Base-by-base conservation (phyloP, 2,113 vertebrate genomes). In the Anarhynchus alexandrinus region DNA sequence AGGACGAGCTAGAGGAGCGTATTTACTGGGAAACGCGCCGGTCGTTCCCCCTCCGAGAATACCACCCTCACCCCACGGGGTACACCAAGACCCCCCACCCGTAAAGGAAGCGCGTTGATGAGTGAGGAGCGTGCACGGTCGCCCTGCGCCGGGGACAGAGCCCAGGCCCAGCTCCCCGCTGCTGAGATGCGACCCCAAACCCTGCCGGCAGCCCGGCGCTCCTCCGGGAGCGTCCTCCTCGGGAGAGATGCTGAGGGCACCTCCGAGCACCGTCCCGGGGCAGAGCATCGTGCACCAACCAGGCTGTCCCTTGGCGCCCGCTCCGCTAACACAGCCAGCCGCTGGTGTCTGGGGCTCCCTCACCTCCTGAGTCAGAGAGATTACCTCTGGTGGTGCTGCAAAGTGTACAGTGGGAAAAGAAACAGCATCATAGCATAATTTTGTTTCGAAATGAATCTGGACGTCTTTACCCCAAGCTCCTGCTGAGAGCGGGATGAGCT, bases 191-290 rank as follows among this genome's bases (percentile, higher is more conserved):
- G 59, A 93, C 88, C 95, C 86, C 59, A 86, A 94, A 92, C 88
- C 90, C 21, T 34, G 91, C 40, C 92, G 91, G 95, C 93, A 93
- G 95, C 87, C 86, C 55, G 89, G 96, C 88, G 69, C 89, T 96
- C 81, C 43, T 2, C 4, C 0, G 1, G 87, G 66, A 92, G 25
- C 47, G 10, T 49, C 79, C 43, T 57, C 70, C 36, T 12, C 4
- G 40, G 88, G 57, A 21, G 12, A 1, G 74, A 29, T 13, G 36
- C 5, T 49, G 1, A 1, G 6, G 20, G 84, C 51, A 20, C 59
- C 23, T 18, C 79, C 11, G 10, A 52, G 73, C 87, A 8, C 30
- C 15, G 55, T 66, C 91, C 86, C 82, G 11, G 5, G 81, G 76
- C 89, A 76, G 69, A 73, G 72, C 80, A 51, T 4, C 5, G 0